Evolutionary conservation across 2,888 invertebrate species (phyloP).

Genomic region (Pristionchus exspectatus): DNA sequence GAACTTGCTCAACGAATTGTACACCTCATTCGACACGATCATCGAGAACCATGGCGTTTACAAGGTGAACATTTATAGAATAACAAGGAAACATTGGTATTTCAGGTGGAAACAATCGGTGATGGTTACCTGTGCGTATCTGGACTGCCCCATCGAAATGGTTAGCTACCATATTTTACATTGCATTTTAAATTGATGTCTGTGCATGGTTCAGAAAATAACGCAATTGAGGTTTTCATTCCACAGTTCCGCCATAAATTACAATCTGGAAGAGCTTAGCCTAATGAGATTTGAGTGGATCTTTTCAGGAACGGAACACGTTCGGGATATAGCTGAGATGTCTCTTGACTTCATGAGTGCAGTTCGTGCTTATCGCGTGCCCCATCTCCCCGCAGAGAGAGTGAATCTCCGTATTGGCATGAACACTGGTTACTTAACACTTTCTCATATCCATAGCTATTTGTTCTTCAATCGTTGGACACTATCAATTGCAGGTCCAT

Average conservation of each 20-base stretch:
- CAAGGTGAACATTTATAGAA: constrained; percentile 62
- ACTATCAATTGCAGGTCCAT: constrained; percentile 23
- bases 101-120: constrained; percentile 76
- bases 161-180: constrained; percentile 21
- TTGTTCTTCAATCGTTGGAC: no score
- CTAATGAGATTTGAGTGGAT: not conserved
- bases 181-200: not conserved
- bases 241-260: not conserved
- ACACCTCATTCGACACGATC: constrained; percentile 73
- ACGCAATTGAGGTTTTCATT: constrained; percentile 9
- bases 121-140: constrained; percentile 77
- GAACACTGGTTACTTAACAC: not conserved
- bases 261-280: not conserved
- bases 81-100: not conserved
- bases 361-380: constrained; percentile 64
- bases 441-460: no score
- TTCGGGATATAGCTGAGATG: constrained; percentile 71
- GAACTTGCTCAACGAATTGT: constrained; percentile 73
- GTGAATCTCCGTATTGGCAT: constrained; percentile 73
- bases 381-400: constrained; percentile 72
- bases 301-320: constrained; percentile 39
- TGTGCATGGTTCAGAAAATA: not conserved
- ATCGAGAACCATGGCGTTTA: constrained; percentile 74
- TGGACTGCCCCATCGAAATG: constrained; percentile 75
- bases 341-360: constrained; percentile 69